phyloP scores from a whole-genome alignment of 2,797 vertebrate species.

The Rallus crepitans region DNA sequence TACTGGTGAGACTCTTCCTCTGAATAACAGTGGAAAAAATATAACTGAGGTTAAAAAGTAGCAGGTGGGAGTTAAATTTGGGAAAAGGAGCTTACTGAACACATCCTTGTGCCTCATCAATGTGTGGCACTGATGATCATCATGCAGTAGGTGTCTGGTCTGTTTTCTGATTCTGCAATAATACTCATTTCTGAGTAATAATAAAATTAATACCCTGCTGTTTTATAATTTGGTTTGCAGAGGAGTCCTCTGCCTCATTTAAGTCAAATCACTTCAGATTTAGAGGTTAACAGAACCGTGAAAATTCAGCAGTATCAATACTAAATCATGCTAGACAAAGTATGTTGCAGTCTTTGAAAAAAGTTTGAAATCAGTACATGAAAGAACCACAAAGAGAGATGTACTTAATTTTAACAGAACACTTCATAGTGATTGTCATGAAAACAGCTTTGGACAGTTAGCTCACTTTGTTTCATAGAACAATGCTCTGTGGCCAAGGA shows the following conservation, averaged over 20 bases:
- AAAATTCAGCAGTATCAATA: background rate
- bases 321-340: background rate
- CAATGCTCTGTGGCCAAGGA: background rate
- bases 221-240: constrained; percentile 48
- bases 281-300: background rate
- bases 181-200: constrained; percentile 34
- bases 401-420: background rate
- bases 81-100: background rate
- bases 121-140: background rate
- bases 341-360: background rate
- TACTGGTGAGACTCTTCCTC: background rate
- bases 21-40: background rate
- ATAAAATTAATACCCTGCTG: constrained; percentile 50
- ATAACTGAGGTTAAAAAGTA: background rate
- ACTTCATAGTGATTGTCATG: background rate
- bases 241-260: constrained; percentile 34
- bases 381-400: background rate
- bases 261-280: constrained; percentile 50
- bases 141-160: background rate
- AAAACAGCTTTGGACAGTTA: background rate
- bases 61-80: background rate
- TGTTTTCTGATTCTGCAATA: constrained; percentile 3
- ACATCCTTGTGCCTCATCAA: background rate
- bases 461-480: background rate
- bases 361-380: background rate